phyloP scores from a whole-genome alignment of 1,140 invertebrate species.

The Potamilus streckersoni region DNA sequence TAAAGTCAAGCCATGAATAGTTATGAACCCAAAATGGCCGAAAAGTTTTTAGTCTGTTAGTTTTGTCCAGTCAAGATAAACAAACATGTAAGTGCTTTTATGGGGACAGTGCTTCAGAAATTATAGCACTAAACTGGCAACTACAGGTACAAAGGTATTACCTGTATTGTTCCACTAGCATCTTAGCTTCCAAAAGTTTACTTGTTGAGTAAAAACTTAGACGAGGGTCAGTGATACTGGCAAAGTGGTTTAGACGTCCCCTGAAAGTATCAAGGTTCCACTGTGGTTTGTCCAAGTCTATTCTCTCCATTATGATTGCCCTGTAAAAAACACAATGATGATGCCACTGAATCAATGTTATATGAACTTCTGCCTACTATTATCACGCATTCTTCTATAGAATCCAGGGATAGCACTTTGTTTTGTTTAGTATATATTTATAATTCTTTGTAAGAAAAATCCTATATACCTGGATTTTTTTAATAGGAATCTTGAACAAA shows the following conservation, averaged over 20 bases:
- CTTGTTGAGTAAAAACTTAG: constrained; percentile 46
- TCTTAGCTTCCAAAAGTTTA: constrained; percentile 52
- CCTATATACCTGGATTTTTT: no score
- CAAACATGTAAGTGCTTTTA: neutral
- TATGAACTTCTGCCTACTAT: no score
- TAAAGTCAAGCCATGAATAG: no score
- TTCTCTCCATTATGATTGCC: constrained; percentile 23
- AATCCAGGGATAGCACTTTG: no score
- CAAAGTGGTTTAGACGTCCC: constrained; percentile 61
- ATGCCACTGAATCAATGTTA: no score
- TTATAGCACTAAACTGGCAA: neutral
- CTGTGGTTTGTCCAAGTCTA: constrained; percentile 55
- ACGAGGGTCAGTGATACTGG: constrained; percentile 63
- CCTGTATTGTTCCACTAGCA: constrained; percentile 80
- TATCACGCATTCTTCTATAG: no score
- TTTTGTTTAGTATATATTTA: no score
- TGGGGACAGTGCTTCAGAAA: neutral
- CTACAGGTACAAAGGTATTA: constrained; percentile 52
- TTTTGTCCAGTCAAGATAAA: neutral
- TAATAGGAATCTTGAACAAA: no score
- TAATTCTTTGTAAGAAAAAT: no score
- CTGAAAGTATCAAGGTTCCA: constrained; percentile 62
- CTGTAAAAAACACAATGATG: no score
- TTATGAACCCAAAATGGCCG: no score
- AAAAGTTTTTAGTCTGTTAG: no score